A percentile compares a stretch with the other conserved stretches of the same genome.
Evolutionary conservation across 1,140 invertebrate genomes (phyloP).

Genomic region (Neodiprion lecontei): DNA sequence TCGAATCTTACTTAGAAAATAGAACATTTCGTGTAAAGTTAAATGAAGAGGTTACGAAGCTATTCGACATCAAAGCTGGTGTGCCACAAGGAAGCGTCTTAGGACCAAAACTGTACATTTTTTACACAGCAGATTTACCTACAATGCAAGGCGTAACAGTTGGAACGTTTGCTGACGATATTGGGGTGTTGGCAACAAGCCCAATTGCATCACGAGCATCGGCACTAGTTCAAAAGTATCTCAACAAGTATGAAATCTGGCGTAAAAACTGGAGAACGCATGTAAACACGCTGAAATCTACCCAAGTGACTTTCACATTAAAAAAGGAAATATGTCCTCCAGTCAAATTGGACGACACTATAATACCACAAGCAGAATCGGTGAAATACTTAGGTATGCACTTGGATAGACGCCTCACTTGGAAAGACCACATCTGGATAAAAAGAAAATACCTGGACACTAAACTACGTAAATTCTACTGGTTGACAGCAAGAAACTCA

Average conservation of each 20-base stretch:
- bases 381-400: conserved; percentile 25
- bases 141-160: background rate
- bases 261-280: conserved; percentile 3
- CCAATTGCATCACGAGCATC: conserved; percentile 18
- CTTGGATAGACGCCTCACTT: conserved; percentile 20
- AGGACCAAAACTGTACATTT: too few relatives aligned
- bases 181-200: conserved; percentile 26
- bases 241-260: too few relatives aligned
- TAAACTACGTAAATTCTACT: conserved; percentile 35
- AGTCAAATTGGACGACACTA: conserved; percentile 13
- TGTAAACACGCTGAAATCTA: too few relatives aligned
- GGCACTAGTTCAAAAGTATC: too few relatives aligned
- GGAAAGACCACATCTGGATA: conserved; percentile 16
- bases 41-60: conserved; percentile 21
- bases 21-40: conserved; percentile 36
- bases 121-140: conserved; percentile 35
- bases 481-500: conserved; percentile 29
- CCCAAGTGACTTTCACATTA: conserved; percentile 37
- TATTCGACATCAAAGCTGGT: conserved; percentile 27
- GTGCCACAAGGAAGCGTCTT: conserved; percentile 36
- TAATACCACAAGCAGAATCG: conserved; percentile 19
- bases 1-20: conserved; percentile 36
- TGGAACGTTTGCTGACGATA: conserved; percentile 40
- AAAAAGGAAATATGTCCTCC: conserved; percentile 26
- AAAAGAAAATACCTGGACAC: conserved; percentile 31